phyloP scores from a whole-genome alignment of 2,113 vertebrate species.

The Anarhynchus alexandrinus region DNA sequence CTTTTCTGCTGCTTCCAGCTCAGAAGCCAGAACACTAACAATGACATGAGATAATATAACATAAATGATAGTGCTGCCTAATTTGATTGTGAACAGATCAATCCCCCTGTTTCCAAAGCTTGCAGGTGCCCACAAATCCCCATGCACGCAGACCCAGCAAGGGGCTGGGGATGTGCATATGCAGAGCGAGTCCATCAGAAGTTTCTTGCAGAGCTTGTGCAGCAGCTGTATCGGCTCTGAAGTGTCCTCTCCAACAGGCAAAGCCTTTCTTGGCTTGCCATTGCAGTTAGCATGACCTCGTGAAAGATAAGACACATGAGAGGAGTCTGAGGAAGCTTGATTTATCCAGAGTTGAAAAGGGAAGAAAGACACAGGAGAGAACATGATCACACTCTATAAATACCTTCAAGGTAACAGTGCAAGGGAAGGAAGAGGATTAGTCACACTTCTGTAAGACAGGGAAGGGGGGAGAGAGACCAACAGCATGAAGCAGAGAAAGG shows the following conservation, averaged over 20 bases:
- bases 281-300: not conserved
- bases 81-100: not conserved
- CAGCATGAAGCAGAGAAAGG: not conserved
- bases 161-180: not conserved
- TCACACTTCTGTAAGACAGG: not conserved
- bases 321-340: not conserved
- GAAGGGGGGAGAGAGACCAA: not conserved
- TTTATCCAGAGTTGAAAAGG: not conserved
- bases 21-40: not conserved
- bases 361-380: not conserved
- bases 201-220: not conserved
- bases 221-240: not conserved
- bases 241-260: not conserved
- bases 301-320: not conserved
- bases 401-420: slow-evolving; percentile 41
- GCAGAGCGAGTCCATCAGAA: not conserved
- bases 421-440: slow-evolving; percentile 28
- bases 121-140: fast-evolving
- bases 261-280: not conserved
- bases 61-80: fast-evolving
- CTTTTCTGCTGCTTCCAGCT: not conserved
- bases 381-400: slow-evolving; percentile 40
- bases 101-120: too few relatives aligned
- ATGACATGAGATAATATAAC: not conserved
- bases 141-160: fast-evolving